Evolutionary conservation across 2,113 vertebrate species (phyloP).

Genomic region (Chlorodrepanis virens): DNA sequence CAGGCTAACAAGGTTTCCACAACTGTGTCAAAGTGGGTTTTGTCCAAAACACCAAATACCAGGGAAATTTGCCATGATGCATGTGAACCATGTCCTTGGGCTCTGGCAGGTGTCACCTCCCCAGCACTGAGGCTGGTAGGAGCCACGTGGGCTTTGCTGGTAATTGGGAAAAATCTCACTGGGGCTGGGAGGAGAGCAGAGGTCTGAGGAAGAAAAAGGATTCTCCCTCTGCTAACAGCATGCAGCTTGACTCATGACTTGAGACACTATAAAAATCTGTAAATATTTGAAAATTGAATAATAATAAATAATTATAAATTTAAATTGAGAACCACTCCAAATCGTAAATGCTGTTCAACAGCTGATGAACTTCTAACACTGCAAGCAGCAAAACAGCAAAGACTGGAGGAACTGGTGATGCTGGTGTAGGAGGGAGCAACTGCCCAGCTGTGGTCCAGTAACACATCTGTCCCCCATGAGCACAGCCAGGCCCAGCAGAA

Average conservation of each 20-base stretch:
- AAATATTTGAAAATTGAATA: conserved; percentile 11
- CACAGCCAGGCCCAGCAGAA: neutral
- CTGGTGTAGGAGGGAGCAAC: neutral
- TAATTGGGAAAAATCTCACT: neutral
- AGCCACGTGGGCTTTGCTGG: fast-evolving
- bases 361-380: neutral
- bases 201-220: neutral
- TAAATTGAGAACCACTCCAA: conserved; percentile 35
- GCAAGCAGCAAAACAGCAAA: neutral
- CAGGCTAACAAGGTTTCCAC: neutral
- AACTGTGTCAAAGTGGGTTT: neutral
- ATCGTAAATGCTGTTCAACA: neutral
- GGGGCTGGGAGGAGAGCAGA: neutral
- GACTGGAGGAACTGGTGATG: neutral
- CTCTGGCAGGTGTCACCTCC: neutral
- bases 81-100: fast-evolving
- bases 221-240: neutral
- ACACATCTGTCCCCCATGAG: neutral
- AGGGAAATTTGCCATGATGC: too few species aligned
- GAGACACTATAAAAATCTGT: neutral
- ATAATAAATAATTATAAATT: neutral
- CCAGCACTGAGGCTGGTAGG: neutral
- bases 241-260: neutral
- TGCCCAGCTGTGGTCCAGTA: neutral
- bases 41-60: neutral